Conservation (phyloP, 2,888 invertebrate genomes). For the Oscheius onirici region DNA sequence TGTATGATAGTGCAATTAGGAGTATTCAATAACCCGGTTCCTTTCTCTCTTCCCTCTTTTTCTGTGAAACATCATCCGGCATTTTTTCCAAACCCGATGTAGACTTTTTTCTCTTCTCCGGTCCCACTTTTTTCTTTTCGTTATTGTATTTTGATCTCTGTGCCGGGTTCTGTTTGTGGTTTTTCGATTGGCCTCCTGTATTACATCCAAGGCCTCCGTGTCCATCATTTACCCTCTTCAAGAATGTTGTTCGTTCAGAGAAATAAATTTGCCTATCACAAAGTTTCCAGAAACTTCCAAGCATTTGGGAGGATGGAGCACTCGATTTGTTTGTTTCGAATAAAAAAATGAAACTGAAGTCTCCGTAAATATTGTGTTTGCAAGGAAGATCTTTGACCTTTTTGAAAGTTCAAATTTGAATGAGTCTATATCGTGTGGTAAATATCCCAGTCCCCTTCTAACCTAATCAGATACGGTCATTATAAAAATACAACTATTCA, state of each 20-base stretch:
- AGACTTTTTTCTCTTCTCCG: constrained; percentile 22
- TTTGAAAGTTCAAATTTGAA: too few relatives aligned
- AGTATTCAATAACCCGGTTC: neutral
- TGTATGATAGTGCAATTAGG: constrained; percentile 30
- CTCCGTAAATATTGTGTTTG: too few relatives aligned
- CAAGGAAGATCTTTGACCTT: too few relatives aligned
- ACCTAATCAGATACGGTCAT: too few relatives aligned
- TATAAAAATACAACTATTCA: too few relatives aligned
- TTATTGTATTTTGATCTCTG: constrained; percentile 25
- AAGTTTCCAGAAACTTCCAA: too few relatives aligned
- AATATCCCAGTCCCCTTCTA: too few relatives aligned
- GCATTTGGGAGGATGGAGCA: too few relatives aligned
- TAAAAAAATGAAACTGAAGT: too few relatives aligned
- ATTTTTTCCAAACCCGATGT: constrained; percentile 14
- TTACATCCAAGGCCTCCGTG: constrained; percentile 16
- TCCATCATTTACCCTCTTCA: neutral
- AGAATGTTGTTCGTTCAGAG: neutral
- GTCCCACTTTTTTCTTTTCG: neutral
- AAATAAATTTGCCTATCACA: constrained; percentile 22
- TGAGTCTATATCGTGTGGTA: too few relatives aligned
- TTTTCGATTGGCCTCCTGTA: neutral
- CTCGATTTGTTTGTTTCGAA: too few relatives aligned
- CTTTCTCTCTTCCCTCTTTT: neutral
- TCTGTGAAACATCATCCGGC: too few relatives aligned
- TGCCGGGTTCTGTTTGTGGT: constrained; percentile 30